A percentile compares a stretch with the other conserved stretches of the same genome.
phyloP scores from a whole-genome alignment of 2,113 vertebrate species.

The Seriola quinqueradiata region DNA sequence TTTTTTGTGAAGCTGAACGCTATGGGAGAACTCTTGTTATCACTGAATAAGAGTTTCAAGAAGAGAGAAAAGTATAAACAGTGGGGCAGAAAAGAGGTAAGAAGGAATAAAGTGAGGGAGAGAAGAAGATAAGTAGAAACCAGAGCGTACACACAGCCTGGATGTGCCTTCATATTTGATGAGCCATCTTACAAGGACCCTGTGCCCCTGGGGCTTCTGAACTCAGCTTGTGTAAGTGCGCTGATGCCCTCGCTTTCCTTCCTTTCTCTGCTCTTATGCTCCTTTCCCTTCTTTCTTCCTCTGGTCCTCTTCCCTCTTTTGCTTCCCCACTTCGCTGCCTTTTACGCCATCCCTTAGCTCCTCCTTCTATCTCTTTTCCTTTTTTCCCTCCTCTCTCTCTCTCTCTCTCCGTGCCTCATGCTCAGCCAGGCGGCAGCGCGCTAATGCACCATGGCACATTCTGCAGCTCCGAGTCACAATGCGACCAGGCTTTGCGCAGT shows the following conservation, averaged over 20 bases:
- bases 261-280: not conserved
- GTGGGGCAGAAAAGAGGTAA: not conserved
- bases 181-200: slow-evolving; percentile 72
- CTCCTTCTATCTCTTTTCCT: slow-evolving; percentile 30
- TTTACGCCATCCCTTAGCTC: slow-evolving; percentile 38
- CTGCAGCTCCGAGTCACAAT: slow-evolving; percentile 83
- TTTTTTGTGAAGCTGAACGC: not conserved
- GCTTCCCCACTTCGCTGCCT: slow-evolving; percentile 8
- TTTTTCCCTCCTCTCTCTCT: slow-evolving; percentile 12
- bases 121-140: slow-evolving; percentile 12
- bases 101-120: slow-evolving; percentile 1
- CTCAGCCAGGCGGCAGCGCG: slow-evolving; percentile 75
- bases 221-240: slow-evolving; percentile 81
- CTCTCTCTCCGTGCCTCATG: slow-evolving; percentile 55
- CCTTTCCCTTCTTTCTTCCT: not conserved
- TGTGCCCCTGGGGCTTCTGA: slow-evolving; percentile 62
- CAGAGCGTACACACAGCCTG: slow-evolving; percentile 48
- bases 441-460: slow-evolving; percentile 87
- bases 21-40: not conserved
- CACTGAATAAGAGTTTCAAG: not conserved
- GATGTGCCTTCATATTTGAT: slow-evolving; percentile 80
- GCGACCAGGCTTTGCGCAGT: slow-evolving; percentile 75
- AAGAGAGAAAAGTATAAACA: not conserved
- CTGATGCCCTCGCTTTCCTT: slow-evolving; percentile 71
- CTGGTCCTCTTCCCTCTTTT: slow-evolving; percentile 15